phyloP scores from a whole-genome alignment of 2,888 invertebrate genomes.

The Ceramica pisi region DNA sequence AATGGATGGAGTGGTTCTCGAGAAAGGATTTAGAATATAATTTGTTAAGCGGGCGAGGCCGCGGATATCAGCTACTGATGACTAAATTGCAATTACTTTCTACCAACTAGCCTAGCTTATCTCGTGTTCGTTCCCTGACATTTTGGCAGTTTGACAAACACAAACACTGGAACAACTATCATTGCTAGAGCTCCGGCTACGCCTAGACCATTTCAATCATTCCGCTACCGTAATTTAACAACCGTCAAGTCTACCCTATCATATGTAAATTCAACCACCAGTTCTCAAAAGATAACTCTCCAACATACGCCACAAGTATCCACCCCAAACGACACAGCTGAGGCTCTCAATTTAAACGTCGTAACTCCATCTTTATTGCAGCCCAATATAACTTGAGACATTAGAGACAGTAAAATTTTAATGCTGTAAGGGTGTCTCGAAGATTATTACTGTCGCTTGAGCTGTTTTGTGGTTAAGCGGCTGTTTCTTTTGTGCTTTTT shows the following conservation, averaged over 20 bases:
- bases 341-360: slow-evolving; percentile 44
- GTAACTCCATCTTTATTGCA: slow-evolving; percentile 46
- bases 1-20: too few relatives aligned
- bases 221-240: neutral
- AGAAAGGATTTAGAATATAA: too few relatives aligned
- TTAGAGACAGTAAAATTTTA: slow-evolving; percentile 60
- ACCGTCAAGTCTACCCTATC: neutral
- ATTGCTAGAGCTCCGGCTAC: too few relatives aligned
- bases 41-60: too few relatives aligned
- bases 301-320: slow-evolving; percentile 18
- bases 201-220: neutral
- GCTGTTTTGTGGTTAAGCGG: slow-evolving; percentile 25
- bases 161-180: too few relatives aligned
- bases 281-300: slow-evolving; percentile 6
- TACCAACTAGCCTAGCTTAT: too few relatives aligned
- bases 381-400: slow-evolving; percentile 60
- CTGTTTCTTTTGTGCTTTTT: slow-evolving; percentile 33
- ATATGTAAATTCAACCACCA: slow-evolving; percentile 3
- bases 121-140: too few relatives aligned
- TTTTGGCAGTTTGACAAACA: too few relatives aligned
- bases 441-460: slow-evolving; percentile 56
- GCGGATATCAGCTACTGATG: too few relatives aligned
- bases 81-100: too few relatives aligned
- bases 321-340: slow-evolving; percentile 2
- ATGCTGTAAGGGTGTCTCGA: slow-evolving; percentile 34